Conservation (phyloP, 2,888 invertebrate genomes). For the Griposia aprilina region DNA sequence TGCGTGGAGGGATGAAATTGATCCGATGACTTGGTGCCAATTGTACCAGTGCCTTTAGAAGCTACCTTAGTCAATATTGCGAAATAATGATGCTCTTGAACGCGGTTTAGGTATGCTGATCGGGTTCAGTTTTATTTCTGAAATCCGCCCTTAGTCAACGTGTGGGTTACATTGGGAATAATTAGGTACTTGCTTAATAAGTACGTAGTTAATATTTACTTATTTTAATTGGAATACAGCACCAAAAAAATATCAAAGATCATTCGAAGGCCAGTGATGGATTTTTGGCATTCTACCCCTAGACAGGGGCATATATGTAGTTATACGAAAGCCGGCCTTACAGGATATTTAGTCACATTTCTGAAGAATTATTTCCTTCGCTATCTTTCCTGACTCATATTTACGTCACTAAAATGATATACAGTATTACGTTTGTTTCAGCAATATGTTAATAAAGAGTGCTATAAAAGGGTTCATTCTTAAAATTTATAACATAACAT, state of each 20-base stretch:
- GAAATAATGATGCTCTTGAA: not conserved
- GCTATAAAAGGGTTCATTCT: not conserved
- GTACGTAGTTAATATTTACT: not conserved
- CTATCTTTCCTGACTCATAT: constrained; percentile 18
- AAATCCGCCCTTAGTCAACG: not conserved
- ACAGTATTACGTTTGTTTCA: constrained; percentile 5
- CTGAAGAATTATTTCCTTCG: constrained; percentile 1
- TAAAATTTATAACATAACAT: not conserved
- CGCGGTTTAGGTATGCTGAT: not conserved
- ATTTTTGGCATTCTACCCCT: not conserved
- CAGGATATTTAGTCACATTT: constrained; percentile 9
- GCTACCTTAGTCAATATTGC: not conserved
- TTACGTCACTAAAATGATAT: constrained; percentile 27
- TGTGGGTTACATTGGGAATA: not conserved
- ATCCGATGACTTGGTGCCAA: not conserved
- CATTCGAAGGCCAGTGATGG: too few species aligned
- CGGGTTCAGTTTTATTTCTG: not conserved
- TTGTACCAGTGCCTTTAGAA: not conserved
- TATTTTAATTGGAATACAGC: not conserved
- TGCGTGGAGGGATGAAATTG: not conserved
- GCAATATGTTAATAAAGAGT: constrained; percentile 3
- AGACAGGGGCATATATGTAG: not conserved
- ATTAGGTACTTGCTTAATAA: not conserved
- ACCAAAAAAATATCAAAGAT: not conserved
- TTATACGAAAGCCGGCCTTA: not conserved